A percentile compares a stretch with the other conserved stretches of the same genome.
Evolutionary conservation across 1,140 invertebrate genomes (phyloP).

Genomic region (Leptinotarsa undecemlineata): DNA sequence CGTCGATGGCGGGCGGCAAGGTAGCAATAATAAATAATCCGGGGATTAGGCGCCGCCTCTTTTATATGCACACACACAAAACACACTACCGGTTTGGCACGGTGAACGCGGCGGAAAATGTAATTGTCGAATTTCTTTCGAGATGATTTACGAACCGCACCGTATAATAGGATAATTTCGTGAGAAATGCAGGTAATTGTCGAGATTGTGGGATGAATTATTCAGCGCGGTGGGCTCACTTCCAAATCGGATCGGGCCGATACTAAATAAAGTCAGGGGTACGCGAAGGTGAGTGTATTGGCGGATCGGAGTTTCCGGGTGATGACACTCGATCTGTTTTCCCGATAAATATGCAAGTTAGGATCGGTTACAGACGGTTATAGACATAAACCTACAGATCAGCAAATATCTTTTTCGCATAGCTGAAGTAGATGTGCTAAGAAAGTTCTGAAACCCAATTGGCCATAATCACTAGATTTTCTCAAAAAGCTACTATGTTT

Average conservation of each 20-base stretch:
- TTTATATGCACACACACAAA: too few relatives aligned
- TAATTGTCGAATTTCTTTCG: constrained; percentile 6
- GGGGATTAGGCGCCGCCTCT: constrained; percentile 10
- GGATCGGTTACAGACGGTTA: too few relatives aligned
- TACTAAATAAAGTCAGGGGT: constrained; percentile 3
- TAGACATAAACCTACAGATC: too few relatives aligned
- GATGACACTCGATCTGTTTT: background rate
- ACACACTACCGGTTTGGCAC: constrained; percentile 7
- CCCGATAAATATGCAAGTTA: too few relatives aligned
- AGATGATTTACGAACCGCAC: background rate
- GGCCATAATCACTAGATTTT: too few relatives aligned
- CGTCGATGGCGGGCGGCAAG: constrained; percentile 11
- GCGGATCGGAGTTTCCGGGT: background rate
- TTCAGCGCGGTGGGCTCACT: background rate
- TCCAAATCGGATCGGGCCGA: background rate
- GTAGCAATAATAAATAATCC: constrained; percentile 28
- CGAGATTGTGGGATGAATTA: background rate
- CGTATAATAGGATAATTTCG: background rate
- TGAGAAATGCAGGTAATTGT: constrained; percentile 2
- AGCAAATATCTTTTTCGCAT: too few relatives aligned
- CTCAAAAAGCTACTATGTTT: too few relatives aligned
- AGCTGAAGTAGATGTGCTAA: too few relatives aligned
- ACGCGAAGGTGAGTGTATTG: background rate
- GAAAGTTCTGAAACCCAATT: too few relatives aligned
- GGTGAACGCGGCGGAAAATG: background rate